These are phyloP conservation scores for Saccopteryx leptura DNA, from an alignment of 2,113 vertebrate genomes.

Conservation along the genomic window DNA sequence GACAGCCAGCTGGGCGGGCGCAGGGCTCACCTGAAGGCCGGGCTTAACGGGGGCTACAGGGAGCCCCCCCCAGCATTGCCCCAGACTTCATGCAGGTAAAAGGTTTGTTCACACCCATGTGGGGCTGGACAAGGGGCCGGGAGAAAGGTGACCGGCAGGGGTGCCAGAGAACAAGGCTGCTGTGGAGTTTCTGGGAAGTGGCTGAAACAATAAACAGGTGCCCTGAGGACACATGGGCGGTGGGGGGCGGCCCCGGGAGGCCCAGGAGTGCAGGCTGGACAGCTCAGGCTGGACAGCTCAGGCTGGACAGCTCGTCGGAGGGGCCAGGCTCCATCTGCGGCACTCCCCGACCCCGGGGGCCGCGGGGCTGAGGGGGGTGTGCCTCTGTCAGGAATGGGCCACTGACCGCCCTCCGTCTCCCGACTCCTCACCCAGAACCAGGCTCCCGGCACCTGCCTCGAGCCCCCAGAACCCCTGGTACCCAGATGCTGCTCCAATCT, in stretches of 20 bases:
- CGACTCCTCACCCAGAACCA: neutral
- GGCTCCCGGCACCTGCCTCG: neutral
- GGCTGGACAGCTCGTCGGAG: neutral
- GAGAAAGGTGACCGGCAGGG: fast-evolving
- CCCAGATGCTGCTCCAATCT: neutral
- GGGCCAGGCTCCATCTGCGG: fast-evolving
- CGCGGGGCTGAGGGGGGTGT: neutral
- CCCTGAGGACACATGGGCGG: neutral
- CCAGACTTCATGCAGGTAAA: neutral
- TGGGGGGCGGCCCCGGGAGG: neutral
- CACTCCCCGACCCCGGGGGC: neutral
- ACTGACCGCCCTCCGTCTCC: neutral
- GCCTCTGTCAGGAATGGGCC: neutral
- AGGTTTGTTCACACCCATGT: fast-evolving
- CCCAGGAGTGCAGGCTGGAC: neutral
- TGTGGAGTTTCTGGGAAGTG: neutral
- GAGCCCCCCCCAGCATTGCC: fast-evolving
- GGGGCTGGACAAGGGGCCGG: neutral
- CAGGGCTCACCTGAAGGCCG: fast-evolving
- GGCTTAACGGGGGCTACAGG: fast-evolving
- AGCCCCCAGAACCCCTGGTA: neutral
- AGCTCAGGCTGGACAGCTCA: neutral
- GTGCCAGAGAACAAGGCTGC: neutral
- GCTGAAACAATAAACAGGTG: slow-evolving; percentile 15
- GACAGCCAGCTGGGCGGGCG: neutral